Percentiles rank a stretch among this genome's conserved stretches.
Conservation (phyloP, 2,797 vertebrate genomes). For the Enteromius mattozi region DNA sequence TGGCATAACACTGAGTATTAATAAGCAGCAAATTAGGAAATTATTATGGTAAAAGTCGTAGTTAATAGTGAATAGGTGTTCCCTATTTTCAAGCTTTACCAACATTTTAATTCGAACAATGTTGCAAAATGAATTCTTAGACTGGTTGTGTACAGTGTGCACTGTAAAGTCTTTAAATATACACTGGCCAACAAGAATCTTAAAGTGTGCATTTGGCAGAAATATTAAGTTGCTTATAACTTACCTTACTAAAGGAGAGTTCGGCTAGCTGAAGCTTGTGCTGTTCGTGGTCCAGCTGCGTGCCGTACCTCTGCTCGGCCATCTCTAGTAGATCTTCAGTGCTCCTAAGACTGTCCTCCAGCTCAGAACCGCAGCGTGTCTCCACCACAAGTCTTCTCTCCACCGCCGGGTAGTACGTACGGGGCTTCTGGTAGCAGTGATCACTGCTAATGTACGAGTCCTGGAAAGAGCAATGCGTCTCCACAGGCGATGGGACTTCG, state of each 20-base stretch:
- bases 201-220: neutral
- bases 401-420: constrained; percentile 85
- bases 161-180: neutral
- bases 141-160: neutral
- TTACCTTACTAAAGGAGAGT: constrained; percentile 22
- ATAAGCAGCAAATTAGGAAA: no score
- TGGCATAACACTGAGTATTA: no score
- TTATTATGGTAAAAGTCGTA: no score
- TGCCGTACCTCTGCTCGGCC: constrained; percentile 44
- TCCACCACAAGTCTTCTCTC: constrained; percentile 88
- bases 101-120: neutral
- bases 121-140: neutral
- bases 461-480: constrained; percentile 72
- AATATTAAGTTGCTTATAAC: neutral
- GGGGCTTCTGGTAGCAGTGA: constrained; percentile 97
- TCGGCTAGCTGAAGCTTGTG: constrained; percentile 67
- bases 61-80: no score
- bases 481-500: constrained; percentile 67
- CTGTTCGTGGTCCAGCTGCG: constrained; percentile 59
- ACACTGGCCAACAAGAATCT: neutral
- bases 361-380: constrained; percentile 78
- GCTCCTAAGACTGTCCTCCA: constrained; percentile 82
- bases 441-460: constrained; percentile 95
- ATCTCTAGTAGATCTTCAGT: constrained; percentile 81
- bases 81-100: no score